These are phyloP conservation scores for Limenitis camilla DNA, from an alignment of 2,888 invertebrate genomes.

Conservation along the genomic window DNA sequence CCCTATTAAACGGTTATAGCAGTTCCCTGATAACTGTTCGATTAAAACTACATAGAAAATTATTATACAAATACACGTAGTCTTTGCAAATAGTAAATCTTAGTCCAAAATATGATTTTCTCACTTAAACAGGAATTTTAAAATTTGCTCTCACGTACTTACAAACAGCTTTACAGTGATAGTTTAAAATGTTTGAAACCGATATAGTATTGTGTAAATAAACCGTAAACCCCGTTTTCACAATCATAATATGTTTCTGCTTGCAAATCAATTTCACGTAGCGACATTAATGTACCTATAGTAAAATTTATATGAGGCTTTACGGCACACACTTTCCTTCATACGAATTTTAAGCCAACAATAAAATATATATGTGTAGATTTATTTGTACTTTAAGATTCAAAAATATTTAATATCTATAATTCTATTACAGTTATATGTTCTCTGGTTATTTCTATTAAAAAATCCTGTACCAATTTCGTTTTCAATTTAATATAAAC, in stretches of 20 bases:
- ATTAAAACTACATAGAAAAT: background rate
- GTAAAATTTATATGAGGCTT: slow-evolving; percentile 72
- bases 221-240: slow-evolving; percentile 75
- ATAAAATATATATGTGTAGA: slow-evolving; percentile 39
- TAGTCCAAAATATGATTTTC: too few species aligned
- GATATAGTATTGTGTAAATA: slow-evolving; percentile 70
- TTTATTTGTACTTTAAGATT: slow-evolving; percentile 18
- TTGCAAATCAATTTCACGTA: slow-evolving; percentile 74
- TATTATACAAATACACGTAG: background rate
- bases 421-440: background rate
- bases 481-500: slow-evolving; percentile 22
- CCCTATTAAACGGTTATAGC: slow-evolving; percentile 19
- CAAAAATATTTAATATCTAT: background rate
- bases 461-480: slow-evolving; percentile 8
- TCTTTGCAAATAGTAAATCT: too few species aligned
- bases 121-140: background rate
- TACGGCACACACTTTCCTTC: slow-evolving; percentile 65
- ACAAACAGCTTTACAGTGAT: slow-evolving; percentile 40
- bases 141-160: background rate
- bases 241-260: slow-evolving; percentile 75
- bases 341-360: slow-evolving; percentile 48
- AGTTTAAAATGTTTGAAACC: slow-evolving; percentile 60
- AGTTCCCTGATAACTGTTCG: slow-evolving; percentile 7
- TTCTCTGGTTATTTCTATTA: background rate
- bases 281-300: slow-evolving; percentile 72